Evolutionary conservation across 1,140 invertebrate genomes (phyloP), one percentile per base, ranked within the genome.

Genomic region (Rhopalosiphum padi): DNA sequence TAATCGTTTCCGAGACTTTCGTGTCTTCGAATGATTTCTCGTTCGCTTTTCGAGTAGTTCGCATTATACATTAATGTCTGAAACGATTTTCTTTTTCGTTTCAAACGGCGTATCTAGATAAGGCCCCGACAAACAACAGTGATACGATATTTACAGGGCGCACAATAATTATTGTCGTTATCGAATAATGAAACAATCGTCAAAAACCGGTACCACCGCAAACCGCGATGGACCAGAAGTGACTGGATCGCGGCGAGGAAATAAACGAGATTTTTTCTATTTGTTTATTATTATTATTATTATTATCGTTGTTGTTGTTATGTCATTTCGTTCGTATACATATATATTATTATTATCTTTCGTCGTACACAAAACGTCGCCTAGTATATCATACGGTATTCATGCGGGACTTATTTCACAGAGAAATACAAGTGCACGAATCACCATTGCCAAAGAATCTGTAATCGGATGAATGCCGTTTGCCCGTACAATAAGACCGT

Each of bases 401-500:
- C 41, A 46, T 30, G 41, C 43, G 23, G 41, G 43, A 86, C 43
- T 46, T 86, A 46, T 86, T 86, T 86, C 37, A 46, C 25, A 25
- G 21, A 86, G 41, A 86, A 46, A 86, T 86, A 86, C 41, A 46
- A 86, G 85, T 86, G 43, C 43, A 85, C 1, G 83, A 43, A 85
- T 85, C 41, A 86, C 43, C 85, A 41, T 86, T 46, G 25, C 85
- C 30, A 86, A 46, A 46, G 30, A 86, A 43, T 86, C 25, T 43
- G 85, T 88, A 88, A 48, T 88, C 46, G 37, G 86, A 88, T 88
- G 30, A 88, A 48, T 48, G 46, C 41, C n/a, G 86, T 87, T 87
- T 87, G 25, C 18, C 18, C 86, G 30, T 22, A 48, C n/a, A 88
- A 88, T 51, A 18, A 77, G 60, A 77, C 60, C 55, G 55, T 30